Base-by-base conservation (phyloP, 2,113 vertebrate genomes). In the Elachura formosa region DNA sequence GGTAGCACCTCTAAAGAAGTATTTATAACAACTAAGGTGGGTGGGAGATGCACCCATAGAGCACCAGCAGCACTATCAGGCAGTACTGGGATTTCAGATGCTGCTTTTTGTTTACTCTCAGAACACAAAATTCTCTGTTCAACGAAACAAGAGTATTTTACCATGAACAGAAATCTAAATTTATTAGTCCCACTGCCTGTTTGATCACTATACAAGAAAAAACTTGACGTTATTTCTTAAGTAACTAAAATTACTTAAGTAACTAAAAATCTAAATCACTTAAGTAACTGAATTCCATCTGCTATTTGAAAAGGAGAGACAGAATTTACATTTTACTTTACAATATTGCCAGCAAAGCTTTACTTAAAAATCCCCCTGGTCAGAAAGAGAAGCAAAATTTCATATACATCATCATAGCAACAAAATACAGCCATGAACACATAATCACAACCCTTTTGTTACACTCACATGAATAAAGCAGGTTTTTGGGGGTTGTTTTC, bases 121-220 rank as follows among this genome's bases (percentile, higher is more conserved):
- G 55, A 93, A 84, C 63, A 96, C 45, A 89, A 90, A 75, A 79
- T 17, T 76, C 66, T 84, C 40, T 59, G 21, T 38, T 78, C 52
- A 31, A 88, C 91, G 62, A 86, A 94, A 63, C 5, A 17, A 77
- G 23, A 86, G 43, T 33, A 18, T 59, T 85, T 46, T 13, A 79
- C 72, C 67, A 72, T 38, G 6, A 85, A 81, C 31, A 83, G n/a
- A 77, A 91, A 89, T 61, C n/a, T 40, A 87, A 56, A 61, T 77
- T 61, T 93, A 49, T 87, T 91, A 64, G 55, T 34, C 40, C 33
- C 33, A 21, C 7, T 76, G 21, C 41, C 64, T 67, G 33, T 83
- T 94, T 78, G 86, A 86, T 80, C n/a, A 75, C 64, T 85, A 13
- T 10, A 58, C 43, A 96, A 84, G 66, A 84, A 94, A 94, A 95